phyloP scores from a whole-genome alignment of 2,113 vertebrate genomes.

The Gambusia holbrooki region DNA sequence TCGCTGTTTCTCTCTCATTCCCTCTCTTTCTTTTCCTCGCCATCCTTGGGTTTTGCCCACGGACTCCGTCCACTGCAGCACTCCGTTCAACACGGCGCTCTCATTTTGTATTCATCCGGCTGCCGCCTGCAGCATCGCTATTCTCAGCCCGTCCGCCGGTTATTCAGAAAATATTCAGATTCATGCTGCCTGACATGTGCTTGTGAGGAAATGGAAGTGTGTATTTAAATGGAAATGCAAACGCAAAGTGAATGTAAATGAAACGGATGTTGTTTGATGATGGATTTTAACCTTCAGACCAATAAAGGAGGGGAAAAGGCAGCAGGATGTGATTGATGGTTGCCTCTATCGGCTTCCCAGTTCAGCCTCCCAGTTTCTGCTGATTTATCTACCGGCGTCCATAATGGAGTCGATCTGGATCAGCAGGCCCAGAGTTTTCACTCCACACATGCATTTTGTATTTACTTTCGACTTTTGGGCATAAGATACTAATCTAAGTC shows the following conservation, averaged over 20 bases:
- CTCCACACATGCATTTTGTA: not conserved
- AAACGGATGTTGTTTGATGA: slow-evolving; percentile 24
- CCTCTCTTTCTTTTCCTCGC: slow-evolving; percentile 17
- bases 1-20: slow-evolving; percentile 34
- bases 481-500: not conserved
- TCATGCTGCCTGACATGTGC: slow-evolving; percentile 42
- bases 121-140: slow-evolving; percentile 40
- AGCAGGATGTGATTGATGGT: slow-evolving; percentile 17
- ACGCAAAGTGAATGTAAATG: slow-evolving; percentile 40
- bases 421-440: not conserved
- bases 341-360: slow-evolving; percentile 8
- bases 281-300: slow-evolving; percentile 53
- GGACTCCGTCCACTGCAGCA: slow-evolving; percentile 59
- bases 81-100: slow-evolving; percentile 29
- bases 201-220: slow-evolving; percentile 12
- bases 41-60: slow-evolving; percentile 38
- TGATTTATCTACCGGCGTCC: not conserved
- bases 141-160: slow-evolving; percentile 28
- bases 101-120: slow-evolving; percentile 55
- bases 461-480: not conserved
- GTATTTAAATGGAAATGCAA: slow-evolving; percentile 45
- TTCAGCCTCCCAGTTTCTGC: slow-evolving; percentile 13
- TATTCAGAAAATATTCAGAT: slow-evolving; percentile 46
- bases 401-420: not conserved
- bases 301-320: slow-evolving; percentile 22